Conservation (phyloP, 2,888 invertebrate genomes). For the Lasioglossum marginatum region DNA sequence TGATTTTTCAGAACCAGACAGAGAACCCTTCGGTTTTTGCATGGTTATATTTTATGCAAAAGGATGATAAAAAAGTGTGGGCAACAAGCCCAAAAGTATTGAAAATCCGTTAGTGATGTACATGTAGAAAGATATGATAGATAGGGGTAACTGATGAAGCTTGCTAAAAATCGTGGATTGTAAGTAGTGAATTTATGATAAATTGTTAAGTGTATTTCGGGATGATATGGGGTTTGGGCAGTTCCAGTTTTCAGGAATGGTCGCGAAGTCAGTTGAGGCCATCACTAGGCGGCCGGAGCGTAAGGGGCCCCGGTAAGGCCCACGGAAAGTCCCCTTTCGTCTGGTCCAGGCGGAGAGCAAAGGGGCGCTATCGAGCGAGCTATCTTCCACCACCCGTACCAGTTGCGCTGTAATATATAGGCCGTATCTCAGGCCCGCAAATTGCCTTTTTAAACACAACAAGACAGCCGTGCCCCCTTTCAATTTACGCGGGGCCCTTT, state of each 20-base stretch:
- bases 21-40: not conserved
- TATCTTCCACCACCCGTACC: constrained; percentile 80
- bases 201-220: not conserved
- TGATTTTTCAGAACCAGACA: not conserved
- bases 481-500: constrained; percentile 82
- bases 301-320: constrained; percentile 56
- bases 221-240: not conserved
- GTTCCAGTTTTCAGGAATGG: not conserved
- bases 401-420: constrained; percentile 80
- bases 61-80: too few species aligned
- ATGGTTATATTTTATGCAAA: not conserved
- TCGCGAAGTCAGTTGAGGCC: constrained; percentile 31
- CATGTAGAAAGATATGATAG: too few species aligned
- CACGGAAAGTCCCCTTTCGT: constrained; percentile 60
- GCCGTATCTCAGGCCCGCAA: constrained; percentile 83
- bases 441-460: constrained; percentile 84
- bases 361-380: constrained; percentile 80
- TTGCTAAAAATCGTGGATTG: not conserved
- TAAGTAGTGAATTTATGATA: too few species aligned
- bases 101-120: too few species aligned
- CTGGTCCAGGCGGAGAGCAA: constrained; percentile 50
- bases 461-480: constrained; percentile 83
- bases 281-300: constrained; percentile 38
- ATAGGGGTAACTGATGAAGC: too few species aligned
- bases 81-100: too few species aligned